These are phyloP conservation scores for Lasaia peninsularis DNA, from an alignment of 1,140 invertebrate species.

Conservation along the genomic window DNA sequence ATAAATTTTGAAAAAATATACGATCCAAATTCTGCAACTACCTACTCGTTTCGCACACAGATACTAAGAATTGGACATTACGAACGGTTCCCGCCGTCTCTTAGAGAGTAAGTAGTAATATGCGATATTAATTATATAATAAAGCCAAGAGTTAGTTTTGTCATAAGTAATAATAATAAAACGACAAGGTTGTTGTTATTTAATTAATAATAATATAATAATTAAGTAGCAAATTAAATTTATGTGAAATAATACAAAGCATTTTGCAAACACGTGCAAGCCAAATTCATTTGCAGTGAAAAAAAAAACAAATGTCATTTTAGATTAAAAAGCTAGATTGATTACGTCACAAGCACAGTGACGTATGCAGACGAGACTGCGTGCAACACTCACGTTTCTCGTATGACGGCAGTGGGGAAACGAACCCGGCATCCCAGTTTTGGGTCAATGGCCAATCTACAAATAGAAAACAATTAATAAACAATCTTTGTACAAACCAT, in stretches of 20 bases:
- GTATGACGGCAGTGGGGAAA: constrained; percentile 73
- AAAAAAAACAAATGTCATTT: constrained; percentile 3
- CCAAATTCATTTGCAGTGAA: not conserved
- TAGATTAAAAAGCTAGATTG: constrained; percentile 24
- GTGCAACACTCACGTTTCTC: constrained; percentile 70
- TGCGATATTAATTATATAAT: too few species aligned
- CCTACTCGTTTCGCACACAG: too few species aligned
- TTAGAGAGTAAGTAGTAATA: too few species aligned
- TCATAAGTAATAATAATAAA: too few species aligned
- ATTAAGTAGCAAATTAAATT: too few species aligned
- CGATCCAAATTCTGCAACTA: too few species aligned
- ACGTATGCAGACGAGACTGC: constrained; percentile 35
- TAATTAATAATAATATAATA: too few species aligned
- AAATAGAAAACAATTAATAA: constrained; percentile 70
- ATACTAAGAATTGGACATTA: too few species aligned
- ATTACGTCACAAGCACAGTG: constrained; percentile 44
- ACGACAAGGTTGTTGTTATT: too few species aligned
- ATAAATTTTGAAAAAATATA: too few species aligned
- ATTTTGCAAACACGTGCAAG: not conserved
- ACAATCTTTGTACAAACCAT: constrained; percentile 9
- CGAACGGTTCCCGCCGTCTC: too few species aligned
- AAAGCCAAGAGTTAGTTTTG: not conserved
- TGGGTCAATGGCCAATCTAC: constrained; percentile 76
- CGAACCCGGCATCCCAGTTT: constrained; percentile 74
- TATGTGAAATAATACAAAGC: not conserved